phyloP scores from a whole-genome alignment of 2,797 vertebrate genomes.

The Dermochelys coriacea region DNA sequence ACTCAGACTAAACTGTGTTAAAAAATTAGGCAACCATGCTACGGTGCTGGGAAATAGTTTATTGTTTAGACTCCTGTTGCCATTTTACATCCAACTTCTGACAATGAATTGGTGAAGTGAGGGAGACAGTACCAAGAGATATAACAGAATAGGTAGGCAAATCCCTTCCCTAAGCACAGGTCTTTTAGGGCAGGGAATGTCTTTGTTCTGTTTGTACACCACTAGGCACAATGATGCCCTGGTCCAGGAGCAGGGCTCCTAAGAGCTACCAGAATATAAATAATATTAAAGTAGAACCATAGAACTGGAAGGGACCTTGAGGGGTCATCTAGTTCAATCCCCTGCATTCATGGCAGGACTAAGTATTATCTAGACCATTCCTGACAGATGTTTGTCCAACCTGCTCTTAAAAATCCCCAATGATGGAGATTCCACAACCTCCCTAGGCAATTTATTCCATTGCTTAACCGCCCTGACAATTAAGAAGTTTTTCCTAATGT shows the following conservation, averaged over 20 bases:
- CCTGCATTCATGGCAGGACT: too few species aligned
- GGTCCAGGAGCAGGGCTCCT: neutral
- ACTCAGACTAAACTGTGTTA: neutral
- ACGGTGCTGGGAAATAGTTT: neutral
- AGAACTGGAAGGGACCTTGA: too few species aligned
- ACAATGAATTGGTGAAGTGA: neutral
- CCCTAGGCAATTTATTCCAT: neutral
- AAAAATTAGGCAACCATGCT: neutral
- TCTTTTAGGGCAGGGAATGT: neutral
- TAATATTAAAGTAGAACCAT: neutral
- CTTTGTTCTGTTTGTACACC: neutral
- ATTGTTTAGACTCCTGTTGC: neutral
- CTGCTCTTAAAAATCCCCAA: too few species aligned
- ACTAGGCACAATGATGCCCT: neutral
- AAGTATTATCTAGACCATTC: too few species aligned
- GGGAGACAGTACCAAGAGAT: neutral
- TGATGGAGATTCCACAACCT: neutral
- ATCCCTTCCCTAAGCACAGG: neutral
- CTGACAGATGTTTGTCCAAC: too few species aligned
- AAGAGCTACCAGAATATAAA: neutral
- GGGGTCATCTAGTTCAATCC: too few species aligned
- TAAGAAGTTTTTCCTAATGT: neutral
- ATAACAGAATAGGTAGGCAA: neutral
- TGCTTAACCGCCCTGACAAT: rapidly evolving
- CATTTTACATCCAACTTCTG: neutral